Percentiles rank a stretch among this genome's conserved stretches.
Conservation (phyloP, 1,140 invertebrate genomes). For the silkworm (Bombyx mori) region DNA sequence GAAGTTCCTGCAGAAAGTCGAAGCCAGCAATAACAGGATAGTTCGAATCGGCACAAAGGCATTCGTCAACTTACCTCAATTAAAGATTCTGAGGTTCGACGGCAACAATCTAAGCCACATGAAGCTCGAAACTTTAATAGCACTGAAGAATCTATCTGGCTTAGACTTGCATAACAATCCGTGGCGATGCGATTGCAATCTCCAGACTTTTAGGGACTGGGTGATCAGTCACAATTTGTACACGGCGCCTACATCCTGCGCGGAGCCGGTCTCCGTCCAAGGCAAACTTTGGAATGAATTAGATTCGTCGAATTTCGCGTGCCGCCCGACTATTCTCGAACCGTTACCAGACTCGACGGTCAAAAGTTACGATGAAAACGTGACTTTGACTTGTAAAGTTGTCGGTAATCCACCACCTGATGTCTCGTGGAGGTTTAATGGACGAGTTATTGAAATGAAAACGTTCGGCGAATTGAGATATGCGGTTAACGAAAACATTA, state of each 20-base stretch:
- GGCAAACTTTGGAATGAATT: conserved; percentile 82
- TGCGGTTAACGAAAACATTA: conserved; percentile 60
- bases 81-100: conserved; percentile 79
- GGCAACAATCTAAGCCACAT: conserved; percentile 81
- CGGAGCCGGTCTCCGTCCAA: conserved; percentile 75
- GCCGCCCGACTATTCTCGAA: conserved; percentile 80
- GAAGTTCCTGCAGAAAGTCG: conserved; percentile 81
- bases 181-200: conserved; percentile 90
- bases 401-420: conserved; percentile 83
- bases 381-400: conserved; percentile 85
- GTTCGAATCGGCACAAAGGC: conserved; percentile 77
- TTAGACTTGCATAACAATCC: conserved; percentile 86
- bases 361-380: conserved; percentile 77
- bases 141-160: conserved; percentile 78
- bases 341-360: conserved; percentile 69
- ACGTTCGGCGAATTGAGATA: conserved; percentile 70
- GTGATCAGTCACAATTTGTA: conserved; percentile 80
- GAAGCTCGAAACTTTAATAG: conserved; percentile 74
- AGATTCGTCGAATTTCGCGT: conserved; percentile 83
- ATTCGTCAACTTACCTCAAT: conserved; percentile 77
- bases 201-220: conserved; percentile 85
- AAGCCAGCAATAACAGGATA: conserved; percentile 83
- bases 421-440: conserved; percentile 81
- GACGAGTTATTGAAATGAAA: conserved; percentile 72
- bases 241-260: conserved; percentile 79